Conservation (phyloP, 2,797 vertebrate species). For the Scyliorhinus canicula region DNA sequence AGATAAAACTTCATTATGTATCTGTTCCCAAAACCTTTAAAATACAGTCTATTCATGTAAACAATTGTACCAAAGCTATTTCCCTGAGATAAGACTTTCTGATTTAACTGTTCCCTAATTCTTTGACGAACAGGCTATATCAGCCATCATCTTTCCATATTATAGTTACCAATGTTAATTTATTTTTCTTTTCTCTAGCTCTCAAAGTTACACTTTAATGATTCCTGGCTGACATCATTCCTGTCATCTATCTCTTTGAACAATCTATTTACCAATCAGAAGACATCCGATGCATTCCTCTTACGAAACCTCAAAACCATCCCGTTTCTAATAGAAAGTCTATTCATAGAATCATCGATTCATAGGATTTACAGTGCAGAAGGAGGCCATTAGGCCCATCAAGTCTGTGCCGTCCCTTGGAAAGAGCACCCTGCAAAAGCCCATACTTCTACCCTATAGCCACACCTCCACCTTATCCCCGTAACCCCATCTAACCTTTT, state of each 20-base stretch:
- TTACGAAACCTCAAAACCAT: background rate
- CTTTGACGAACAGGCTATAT: background rate
- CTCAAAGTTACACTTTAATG: constrained; percentile 2
- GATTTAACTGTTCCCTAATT: background rate
- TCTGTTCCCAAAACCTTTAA: background rate
- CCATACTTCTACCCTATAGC: no score
- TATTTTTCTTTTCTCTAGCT: no score
- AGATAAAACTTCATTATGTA: background rate
- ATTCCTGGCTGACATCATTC: background rate
- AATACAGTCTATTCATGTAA: background rate
- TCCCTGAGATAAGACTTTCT: background rate
- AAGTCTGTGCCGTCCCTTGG: no score
- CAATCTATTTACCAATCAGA: background rate
- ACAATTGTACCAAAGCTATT: background rate
- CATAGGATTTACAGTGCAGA: no score
- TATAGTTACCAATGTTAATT: background rate
- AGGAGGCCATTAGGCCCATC: no score
- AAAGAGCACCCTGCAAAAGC: no score
- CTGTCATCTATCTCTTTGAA: background rate
- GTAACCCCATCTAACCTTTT: no score
- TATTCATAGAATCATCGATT: no score
- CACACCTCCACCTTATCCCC: no score
- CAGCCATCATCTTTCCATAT: background rate
- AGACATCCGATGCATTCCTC: background rate
- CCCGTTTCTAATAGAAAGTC: background rate